Evolutionary conservation across 1,140 invertebrate species (phyloP).

Genomic region (Drosophila kikkawai): DNA sequence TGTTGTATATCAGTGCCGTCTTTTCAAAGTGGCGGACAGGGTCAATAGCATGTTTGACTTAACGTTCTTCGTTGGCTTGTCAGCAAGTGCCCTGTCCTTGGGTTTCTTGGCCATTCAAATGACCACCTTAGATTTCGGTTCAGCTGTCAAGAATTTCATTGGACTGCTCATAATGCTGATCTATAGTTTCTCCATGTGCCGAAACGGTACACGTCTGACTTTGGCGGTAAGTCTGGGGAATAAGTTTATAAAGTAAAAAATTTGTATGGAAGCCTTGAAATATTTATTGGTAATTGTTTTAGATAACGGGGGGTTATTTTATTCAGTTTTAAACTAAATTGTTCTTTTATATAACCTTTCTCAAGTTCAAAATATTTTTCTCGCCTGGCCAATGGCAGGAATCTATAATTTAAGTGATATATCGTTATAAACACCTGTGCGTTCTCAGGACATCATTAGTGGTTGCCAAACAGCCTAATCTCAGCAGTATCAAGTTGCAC

Average conservation of each 20-base stretch:
- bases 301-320: background rate
- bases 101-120: conserved; percentile 62
- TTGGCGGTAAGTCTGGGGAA: conserved; percentile 36
- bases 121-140: conserved; percentile 48
- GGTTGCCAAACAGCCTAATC: background rate
- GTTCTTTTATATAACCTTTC: background rate
- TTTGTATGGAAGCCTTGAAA: background rate
- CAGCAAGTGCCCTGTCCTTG: conserved; percentile 50
- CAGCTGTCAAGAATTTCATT: conserved; percentile 52
- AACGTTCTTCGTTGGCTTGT: conserved; percentile 56
- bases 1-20: conserved; percentile 47
- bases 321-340: background rate
- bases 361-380: background rate
- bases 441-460: background rate
- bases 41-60: conserved; percentile 65
- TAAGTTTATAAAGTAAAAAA: too few species aligned
- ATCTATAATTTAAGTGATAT: conserved; percentile 5
- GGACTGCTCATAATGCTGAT: conserved; percentile 47
- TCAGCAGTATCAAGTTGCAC: background rate
- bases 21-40: conserved; percentile 38
- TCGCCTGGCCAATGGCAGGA: background rate
- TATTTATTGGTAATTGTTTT: too few species aligned
- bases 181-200: conserved; percentile 42
- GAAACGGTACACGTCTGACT: conserved; percentile 48
- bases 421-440: background rate